Base-by-base conservation (phyloP, 2,113 vertebrate species). In the Dicentrarchus labrax region DNA sequence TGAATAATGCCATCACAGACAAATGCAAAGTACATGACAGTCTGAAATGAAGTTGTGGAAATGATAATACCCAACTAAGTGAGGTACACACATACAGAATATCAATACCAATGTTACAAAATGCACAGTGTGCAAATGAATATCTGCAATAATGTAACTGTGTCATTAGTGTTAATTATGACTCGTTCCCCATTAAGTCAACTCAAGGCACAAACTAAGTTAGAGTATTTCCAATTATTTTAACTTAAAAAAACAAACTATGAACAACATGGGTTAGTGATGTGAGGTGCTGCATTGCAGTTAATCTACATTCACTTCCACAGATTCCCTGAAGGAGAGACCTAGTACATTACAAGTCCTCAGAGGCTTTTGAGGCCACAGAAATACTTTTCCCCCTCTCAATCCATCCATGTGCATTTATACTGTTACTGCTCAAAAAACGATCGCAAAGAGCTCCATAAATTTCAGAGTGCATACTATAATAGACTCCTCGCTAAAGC, bases 91-190 rank as follows among this genome's bases (percentile, higher is more conserved):
- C 21, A 17, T 7, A 71, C 4, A 65, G 24, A 53, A 17, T 9
- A 39, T 50, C 36, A 51, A 50, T 6, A 75, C 13, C 21, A 67
- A 75, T 24, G 47, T 16, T 45, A 78, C 65, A 85, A 78, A 73
- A 56, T 41, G 51, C 62, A 72, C 59, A 80, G n/a, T 76, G 78
- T 90, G 86, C 80, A 88, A 83, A 80, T 81, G 21, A 86, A 79
- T 54, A 53, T 39, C 70, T 19, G 45, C n/a, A 54, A 75, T 74
- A 70, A 59, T 56, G 68, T 83, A 36, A 82, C 59, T 39, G 54
- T 83, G 73, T 72, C 59, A 48, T 88, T 91, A 86, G 92, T 93
- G 92, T 92, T 87, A 22, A 83, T 76, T 67, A 60, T 50, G 16
- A 90, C 86, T 83, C 5, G 2, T 83, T 74, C 77, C 36, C 50